Percentiles rank a stretch among this genome's conserved stretches.
These are phyloP conservation scores for Sarotherodon lohbergeri DNA, from an alignment of 2,113 vertebrate genomes.

Conservation along the genomic window DNA sequence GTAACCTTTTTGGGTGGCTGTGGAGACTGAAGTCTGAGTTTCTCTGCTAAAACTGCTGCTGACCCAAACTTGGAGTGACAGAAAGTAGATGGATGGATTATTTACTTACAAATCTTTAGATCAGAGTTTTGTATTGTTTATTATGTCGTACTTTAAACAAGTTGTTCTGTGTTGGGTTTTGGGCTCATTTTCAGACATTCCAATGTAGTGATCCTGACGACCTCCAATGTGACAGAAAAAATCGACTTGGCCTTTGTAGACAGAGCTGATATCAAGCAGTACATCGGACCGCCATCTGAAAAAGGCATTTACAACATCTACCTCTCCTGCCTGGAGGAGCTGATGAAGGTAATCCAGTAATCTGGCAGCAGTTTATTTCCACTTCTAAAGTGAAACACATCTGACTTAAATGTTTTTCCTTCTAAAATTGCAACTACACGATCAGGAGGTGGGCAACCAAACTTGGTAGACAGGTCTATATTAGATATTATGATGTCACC, in stretches of 20 bases:
- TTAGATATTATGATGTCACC: neutral
- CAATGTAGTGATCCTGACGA: conserved; percentile 96
- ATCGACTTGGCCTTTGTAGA: conserved; percentile 97
- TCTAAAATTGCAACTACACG: neutral
- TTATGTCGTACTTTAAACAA: neutral
- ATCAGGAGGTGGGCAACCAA: neutral
- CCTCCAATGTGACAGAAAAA: conserved; percentile 94
- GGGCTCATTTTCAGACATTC: conserved; percentile 75
- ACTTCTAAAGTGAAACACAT: neutral
- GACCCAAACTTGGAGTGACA: neutral
- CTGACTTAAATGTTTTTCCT: neutral
- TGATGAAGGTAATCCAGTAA: conserved; percentile 86
- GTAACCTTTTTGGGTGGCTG: neutral
- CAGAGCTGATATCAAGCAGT: conserved; percentile 96
- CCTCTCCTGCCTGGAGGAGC: conserved; percentile 89
- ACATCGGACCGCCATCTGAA: conserved; percentile 86
- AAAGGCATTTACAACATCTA: conserved; percentile 94
- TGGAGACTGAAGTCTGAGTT: neutral
- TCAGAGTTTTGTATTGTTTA: neutral
- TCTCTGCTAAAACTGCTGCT: neutral
- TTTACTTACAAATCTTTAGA: neutral
- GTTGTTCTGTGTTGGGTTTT: neutral
- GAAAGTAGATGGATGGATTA: neutral
- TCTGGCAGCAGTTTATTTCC: neutral
- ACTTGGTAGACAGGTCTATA: neutral